Conservation (phyloP, 2,113 vertebrate species). For the Taurulus bubalis region DNA sequence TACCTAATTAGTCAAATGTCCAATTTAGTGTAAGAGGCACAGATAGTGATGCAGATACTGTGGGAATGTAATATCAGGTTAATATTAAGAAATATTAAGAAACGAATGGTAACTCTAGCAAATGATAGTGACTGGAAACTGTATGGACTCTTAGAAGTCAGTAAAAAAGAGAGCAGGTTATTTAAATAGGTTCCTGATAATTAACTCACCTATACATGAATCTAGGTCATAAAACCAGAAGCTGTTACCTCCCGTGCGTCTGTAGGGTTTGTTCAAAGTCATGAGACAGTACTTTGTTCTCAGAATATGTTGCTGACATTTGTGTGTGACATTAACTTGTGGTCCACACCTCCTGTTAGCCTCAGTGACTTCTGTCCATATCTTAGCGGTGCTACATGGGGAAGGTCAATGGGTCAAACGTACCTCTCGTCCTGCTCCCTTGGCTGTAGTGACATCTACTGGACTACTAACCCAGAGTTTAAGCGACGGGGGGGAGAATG, state of each 20-base stretch:
- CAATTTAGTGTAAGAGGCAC: constrained; percentile 22
- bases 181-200: constrained; percentile 5
- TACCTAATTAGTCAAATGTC: constrained; percentile 51
- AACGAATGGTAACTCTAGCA: background rate
- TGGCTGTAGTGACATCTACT: constrained; percentile 85
- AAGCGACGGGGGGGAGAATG: background rate
- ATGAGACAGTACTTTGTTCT: constrained; percentile 42
- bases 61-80: background rate
- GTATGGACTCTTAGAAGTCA: background rate
- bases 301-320: constrained; percentile 58
- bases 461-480: constrained; percentile 67
- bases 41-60: constrained; percentile 13
- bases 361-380: constrained; percentile 45
- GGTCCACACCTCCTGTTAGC: constrained; percentile 49
- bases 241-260: background rate
- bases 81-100: constrained; percentile 6
- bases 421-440: constrained; percentile 59
- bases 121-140: background rate
- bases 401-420: constrained; percentile 73
- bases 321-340: constrained; percentile 60
- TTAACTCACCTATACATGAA: background rate
- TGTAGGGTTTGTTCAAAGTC: constrained; percentile 57
- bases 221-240: constrained; percentile 11
- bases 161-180: background rate
- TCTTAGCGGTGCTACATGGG: constrained; percentile 12